Base-by-base conservation (phyloP, 2,113 vertebrate genomes). In the Amazona guildingii region DNA sequence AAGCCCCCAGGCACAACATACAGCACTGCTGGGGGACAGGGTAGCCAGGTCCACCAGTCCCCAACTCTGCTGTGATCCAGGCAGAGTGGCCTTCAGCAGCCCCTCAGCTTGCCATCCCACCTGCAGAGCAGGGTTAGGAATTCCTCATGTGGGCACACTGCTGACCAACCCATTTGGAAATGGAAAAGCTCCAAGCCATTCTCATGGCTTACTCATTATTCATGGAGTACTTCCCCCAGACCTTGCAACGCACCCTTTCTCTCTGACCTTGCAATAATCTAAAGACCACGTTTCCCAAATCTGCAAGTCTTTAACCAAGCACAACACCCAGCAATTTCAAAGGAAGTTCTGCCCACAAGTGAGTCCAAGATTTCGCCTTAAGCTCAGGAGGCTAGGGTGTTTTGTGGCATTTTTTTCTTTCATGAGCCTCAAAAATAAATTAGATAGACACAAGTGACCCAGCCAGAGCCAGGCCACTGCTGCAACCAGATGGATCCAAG, bases 81-180 rank as follows among this genome's bases (percentile, higher is more conserved):
- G 35, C 2, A 1, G 7, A 37, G 37, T 3, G 6, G 64, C 39
- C n/a, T 46, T n/a, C 1, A 0, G 59, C 55, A 86, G 51, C 21
- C 39, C 37, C 39, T 44, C 54, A 21, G 16, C 52, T 74, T 39
- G 9, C 7, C 7, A 3, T 35, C 62, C 35, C 48, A 27, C 27
- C 54, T 51, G 7, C 59, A 54, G 24, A 66, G 49, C 48, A 13
- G 21, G 18, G 33, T 8, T 28, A 24, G 41, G 41, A 44, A 55
- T 35, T 35, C 25, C 61, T 51, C 48, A 14, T 0, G 4, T 4
- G 1, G 33, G 23, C 46, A 28, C 0, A 0, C n/a, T 33, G 33
- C 0, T 0, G 35, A 51, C 13, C 12, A 2, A 79, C 29, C 27
- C 57, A 25, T 15, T 20, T 25, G 74, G 41, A 49, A 74, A n/a